A percentile compares a stretch with the other conserved stretches of the same genome.
Conservation (phyloP, 2,113 vertebrate genomes). For the Ascaphus truei region DNA sequence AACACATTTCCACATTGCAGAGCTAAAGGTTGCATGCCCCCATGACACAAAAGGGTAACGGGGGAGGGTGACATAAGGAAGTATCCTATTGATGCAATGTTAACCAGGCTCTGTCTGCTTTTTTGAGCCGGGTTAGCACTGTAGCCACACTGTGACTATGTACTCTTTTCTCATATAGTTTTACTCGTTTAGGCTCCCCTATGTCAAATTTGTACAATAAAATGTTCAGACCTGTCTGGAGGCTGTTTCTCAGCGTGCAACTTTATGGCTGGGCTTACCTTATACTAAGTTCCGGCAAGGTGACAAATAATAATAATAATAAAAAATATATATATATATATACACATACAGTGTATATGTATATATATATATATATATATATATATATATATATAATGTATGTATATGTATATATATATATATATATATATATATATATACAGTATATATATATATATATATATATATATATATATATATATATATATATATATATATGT, state of each 20-base stretch:
- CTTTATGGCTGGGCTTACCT: not conserved
- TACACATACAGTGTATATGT: too few species aligned
- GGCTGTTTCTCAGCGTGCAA: not conserved
- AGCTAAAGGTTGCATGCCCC: not conserved
- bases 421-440: not conserved
- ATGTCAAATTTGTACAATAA: not conserved
- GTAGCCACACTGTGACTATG: conserved; percentile 34
- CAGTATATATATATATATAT: not conserved
- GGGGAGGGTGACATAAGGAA: conserved; percentile 58
- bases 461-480: not conserved
- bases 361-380: too few species aligned
- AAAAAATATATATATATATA: too few species aligned
- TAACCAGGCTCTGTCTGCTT: conserved; percentile 67
- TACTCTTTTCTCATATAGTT: not conserved
- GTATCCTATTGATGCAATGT: conserved; percentile 73
- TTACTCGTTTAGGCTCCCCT: not conserved
- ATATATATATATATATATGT: too few species aligned
- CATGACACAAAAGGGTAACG: conserved; percentile 61
- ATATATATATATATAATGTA: too few species aligned
- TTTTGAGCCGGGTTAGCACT: conserved; percentile 50
- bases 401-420: not conserved
- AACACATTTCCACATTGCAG: not conserved
- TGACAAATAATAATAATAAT: too few species aligned
- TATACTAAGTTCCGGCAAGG: not conserved
- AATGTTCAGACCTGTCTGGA: not conserved